Conservation (phyloP, 2,113 vertebrate species). For the Falco punctatus region DNA sequence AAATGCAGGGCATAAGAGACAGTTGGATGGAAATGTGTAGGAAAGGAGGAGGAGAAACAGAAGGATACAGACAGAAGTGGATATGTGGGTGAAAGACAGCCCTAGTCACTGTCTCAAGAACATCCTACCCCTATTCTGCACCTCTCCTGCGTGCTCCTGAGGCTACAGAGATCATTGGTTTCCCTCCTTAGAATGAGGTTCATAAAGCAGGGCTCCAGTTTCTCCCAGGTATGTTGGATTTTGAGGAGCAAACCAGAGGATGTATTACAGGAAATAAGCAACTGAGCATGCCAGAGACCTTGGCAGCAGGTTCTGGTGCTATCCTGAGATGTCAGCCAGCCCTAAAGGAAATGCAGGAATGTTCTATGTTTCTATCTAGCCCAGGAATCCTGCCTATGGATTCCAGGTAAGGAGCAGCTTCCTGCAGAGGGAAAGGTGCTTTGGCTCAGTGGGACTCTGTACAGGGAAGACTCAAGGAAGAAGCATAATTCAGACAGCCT, state of each 20-base stretch:
- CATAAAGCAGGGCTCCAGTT: background rate
- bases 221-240: background rate
- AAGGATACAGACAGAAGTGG: background rate
- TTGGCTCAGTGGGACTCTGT: background rate
- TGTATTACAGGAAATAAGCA: background rate
- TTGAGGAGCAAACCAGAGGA: background rate
- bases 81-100: background rate
- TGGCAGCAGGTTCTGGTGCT: background rate
- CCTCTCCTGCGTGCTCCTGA: background rate
- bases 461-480: background rate
- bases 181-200: background rate
- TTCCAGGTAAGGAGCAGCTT: background rate
- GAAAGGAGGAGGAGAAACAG: background rate
- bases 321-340: background rate
- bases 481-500: background rate
- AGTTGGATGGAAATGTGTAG: background rate
- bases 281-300: background rate
- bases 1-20: background rate
- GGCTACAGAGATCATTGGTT: background rate
- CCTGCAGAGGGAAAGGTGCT: background rate
- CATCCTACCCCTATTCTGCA: background rate
- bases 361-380: background rate
- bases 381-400: background rate
- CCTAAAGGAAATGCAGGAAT: background rate
- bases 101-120: background rate